Evolutionary conservation across 2,113 vertebrate species (phyloP), one percentile per base, ranked within the genome.

Genomic region (Chloropsis hardwickii): DNA sequence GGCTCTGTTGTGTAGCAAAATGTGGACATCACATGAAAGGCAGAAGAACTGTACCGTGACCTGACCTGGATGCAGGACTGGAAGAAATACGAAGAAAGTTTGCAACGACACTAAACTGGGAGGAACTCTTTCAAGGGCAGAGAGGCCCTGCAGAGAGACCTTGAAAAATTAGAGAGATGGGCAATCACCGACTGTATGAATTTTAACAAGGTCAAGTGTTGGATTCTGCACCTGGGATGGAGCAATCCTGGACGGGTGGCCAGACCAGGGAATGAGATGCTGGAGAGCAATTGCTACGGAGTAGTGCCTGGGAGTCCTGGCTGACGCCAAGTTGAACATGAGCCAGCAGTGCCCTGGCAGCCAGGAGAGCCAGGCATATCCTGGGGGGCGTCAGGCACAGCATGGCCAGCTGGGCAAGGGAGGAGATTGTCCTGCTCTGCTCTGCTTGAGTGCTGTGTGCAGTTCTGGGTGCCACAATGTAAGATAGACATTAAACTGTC

Each of bases 351-450:
- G 44, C 27, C 61, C 61, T 76, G 61, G 53, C 31, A 69, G 45
- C 27, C 72, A 60, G 39, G 6, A 69, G 47, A 2, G 39, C 27
- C 54, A 51, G 2, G 0, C 0, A 0, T 61, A 28, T 61, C 54
- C 45, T 69, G 62, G 18, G 51, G 12, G 0, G 2, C 33, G 60
- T 23, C 64, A 53, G 72, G 64, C 54, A 19, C 72, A 77, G 72
- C 62, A 77, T 77, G 1, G 0, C 18, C 51, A 86, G 37, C 33
- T 0, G 0, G 45, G 54, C 45, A 77, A 69, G 45, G 62, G 54
- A 77, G 14, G 45, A 27, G 28, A 78, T 61, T 78, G 62, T 69
- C 54, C 83, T 1, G 10, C 45, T 69, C 18, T 77, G 45, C 62
- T 60, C 83, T 69, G 71, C 62, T 86, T 0, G 0, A 53, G 54